Percentiles rank a stretch among this genome's conserved stretches.
These are phyloP conservation scores for Pyrrhosoma nymphula DNA, from an alignment of 2,888 invertebrate species.

Conservation along the genomic window DNA sequence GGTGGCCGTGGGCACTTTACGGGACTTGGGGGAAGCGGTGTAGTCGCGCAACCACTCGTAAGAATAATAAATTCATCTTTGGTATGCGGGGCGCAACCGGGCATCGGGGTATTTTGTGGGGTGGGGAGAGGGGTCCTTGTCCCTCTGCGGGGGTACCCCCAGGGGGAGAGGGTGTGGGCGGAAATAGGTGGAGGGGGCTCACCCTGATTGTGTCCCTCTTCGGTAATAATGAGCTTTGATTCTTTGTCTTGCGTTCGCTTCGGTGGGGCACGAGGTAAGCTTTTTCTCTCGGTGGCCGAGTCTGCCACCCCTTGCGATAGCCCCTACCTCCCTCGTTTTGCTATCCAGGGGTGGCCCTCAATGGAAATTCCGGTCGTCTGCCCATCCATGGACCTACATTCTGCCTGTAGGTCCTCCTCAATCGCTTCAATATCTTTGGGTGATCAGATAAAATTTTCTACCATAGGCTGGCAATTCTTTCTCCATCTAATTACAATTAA, in stretches of 20 bases:
- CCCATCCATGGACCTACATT: not conserved
- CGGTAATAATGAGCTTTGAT: conserved; percentile 8
- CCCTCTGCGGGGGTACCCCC: too few species aligned
- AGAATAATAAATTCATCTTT: conserved; percentile 33
- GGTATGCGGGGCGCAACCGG: conserved; percentile 10
- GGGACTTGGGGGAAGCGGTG: not conserved
- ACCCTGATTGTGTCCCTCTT: not conserved
- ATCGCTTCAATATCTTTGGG: too few species aligned
- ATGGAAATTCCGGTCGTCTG: not conserved
- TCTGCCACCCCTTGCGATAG: not conserved
- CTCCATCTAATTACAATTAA: too few species aligned
- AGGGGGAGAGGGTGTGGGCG: not conserved
- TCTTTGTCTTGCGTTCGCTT: not conserved
- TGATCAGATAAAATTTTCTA: too few species aligned
- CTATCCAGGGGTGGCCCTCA: not conserved
- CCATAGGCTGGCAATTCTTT: too few species aligned
- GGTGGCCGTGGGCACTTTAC: not conserved
- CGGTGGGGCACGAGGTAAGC: not conserved
- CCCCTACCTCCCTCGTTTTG: not conserved
- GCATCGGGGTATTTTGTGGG: not conserved
- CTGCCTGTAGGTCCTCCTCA: too few species aligned
- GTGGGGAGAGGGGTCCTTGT: not conserved
- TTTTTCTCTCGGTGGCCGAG: not conserved
- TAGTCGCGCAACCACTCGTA: not conserved
- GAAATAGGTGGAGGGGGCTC: not conserved